Percentiles rank a stretch among this genome's conserved stretches.
phyloP scores from a whole-genome alignment of 2,113 vertebrate species.

The Paramormyrops kingsleyae region DNA sequence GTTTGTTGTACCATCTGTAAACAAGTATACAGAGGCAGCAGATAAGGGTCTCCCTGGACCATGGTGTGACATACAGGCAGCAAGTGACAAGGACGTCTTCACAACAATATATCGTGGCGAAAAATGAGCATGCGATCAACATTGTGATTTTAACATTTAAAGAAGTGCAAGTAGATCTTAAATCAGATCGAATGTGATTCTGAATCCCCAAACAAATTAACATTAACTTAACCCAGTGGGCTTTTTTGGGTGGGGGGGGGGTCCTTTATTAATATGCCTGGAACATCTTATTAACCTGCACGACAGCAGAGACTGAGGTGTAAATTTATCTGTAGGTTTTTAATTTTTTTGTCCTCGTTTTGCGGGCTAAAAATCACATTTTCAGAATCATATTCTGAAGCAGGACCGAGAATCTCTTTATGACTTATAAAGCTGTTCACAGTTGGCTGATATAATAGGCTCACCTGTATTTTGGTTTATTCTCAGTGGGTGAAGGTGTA shows the following conservation, averaged over 20 bases:
- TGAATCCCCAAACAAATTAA: background rate
- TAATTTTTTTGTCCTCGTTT: background rate
- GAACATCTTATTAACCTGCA: background rate
- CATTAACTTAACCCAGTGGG: background rate
- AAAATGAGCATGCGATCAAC: background rate
- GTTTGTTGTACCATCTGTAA: background rate
- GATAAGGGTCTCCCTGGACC: background rate
- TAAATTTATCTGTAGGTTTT: background rate
- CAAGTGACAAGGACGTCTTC: background rate
- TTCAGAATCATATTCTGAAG: background rate
- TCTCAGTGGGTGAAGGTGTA: background rate
- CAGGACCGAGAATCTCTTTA: background rate
- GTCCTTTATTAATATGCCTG: background rate
- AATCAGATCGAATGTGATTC: background rate
- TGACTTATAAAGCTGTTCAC: background rate
- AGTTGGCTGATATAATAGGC: background rate
- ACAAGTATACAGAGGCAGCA: background rate
- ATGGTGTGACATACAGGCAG: background rate
- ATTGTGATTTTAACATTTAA: background rate
- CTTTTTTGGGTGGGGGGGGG: background rate
- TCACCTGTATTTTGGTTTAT: background rate
- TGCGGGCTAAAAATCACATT: background rate
- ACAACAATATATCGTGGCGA: background rate
- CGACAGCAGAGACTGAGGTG: background rate
- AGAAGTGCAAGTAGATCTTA: background rate